Percentiles rank a stretch among this genome's conserved stretches.
These are phyloP conservation scores for Sphinx pinastri DNA, from an alignment of 2,888 invertebrate genomes.

Conservation along the genomic window DNA sequence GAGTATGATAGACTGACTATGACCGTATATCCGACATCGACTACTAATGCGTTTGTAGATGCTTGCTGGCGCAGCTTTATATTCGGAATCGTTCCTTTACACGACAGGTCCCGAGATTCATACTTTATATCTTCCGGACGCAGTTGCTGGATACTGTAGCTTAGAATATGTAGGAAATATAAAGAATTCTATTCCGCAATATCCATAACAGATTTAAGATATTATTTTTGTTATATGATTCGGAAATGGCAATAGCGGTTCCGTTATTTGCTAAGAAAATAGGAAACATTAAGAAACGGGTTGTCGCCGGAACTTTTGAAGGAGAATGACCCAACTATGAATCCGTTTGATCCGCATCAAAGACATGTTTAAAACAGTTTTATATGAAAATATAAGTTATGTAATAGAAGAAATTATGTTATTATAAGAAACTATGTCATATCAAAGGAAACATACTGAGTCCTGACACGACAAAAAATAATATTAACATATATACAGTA, in stretches of 20 bases:
- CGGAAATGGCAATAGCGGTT: constrained; percentile 8
- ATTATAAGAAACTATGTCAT: too few species aligned
- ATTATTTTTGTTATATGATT: constrained; percentile 5
- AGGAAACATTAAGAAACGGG: constrained; percentile 6
- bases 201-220: constrained; percentile 2
- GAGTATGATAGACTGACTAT: too few species aligned
- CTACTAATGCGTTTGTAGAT: too few species aligned
- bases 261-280: not conserved
- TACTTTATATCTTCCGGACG: too few species aligned
- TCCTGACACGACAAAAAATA: too few species aligned
- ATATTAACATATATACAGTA: too few species aligned
- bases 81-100: too few species aligned
- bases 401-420: not conserved
- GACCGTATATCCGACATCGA: too few species aligned
- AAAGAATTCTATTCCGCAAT: constrained; percentile 9
- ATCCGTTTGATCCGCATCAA: constrained; percentile 16
- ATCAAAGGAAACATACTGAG: too few species aligned
- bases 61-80: too few species aligned
- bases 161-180: constrained; percentile 3
- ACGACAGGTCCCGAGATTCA: too few species aligned
- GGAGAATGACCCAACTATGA: not conserved
- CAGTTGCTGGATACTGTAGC: not conserved
- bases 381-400: not conserved
- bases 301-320: constrained; percentile 10
- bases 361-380: too few species aligned